Evolutionary conservation across 2,797 vertebrate genomes (phyloP).

Genomic region (Lacerta bilineata): DNA sequence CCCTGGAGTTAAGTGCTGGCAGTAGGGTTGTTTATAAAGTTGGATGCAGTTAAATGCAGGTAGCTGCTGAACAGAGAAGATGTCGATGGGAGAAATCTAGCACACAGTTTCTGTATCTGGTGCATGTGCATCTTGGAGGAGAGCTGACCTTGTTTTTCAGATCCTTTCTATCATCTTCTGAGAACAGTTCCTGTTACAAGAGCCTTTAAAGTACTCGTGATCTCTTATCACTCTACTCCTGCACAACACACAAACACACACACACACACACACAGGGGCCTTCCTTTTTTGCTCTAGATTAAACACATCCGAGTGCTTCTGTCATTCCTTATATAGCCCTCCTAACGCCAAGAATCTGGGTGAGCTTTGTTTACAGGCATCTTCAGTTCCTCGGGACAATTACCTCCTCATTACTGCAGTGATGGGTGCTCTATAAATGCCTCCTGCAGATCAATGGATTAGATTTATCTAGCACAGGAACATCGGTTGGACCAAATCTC

Average conservation of each 20-base stretch:
- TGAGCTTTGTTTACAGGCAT: constrained; percentile 31
- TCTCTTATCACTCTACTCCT: background rate
- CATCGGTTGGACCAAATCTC: constrained; percentile 8
- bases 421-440: constrained; percentile 41
- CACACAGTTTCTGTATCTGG: background rate
- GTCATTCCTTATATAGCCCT: constrained; percentile 3
- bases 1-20: no score
- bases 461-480: constrained; percentile 35
- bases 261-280: background rate
- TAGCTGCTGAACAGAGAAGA: background rate
- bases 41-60: background rate
- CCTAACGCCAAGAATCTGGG: background rate
- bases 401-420: constrained; percentile 38
- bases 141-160: background rate
- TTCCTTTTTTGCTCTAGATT: background rate
- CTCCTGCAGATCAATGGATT: constrained; percentile 36
- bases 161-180: background rate
- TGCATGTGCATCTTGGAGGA: background rate
- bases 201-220: background rate
- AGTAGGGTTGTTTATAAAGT: background rate
- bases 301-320: background rate
- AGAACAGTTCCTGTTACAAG: background rate
- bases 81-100: background rate
- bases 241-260: background rate
- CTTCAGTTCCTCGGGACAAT: constrained; percentile 29